Base-by-base conservation (phyloP, 2,113 vertebrate species). In the Mormoops blainvillei region DNA sequence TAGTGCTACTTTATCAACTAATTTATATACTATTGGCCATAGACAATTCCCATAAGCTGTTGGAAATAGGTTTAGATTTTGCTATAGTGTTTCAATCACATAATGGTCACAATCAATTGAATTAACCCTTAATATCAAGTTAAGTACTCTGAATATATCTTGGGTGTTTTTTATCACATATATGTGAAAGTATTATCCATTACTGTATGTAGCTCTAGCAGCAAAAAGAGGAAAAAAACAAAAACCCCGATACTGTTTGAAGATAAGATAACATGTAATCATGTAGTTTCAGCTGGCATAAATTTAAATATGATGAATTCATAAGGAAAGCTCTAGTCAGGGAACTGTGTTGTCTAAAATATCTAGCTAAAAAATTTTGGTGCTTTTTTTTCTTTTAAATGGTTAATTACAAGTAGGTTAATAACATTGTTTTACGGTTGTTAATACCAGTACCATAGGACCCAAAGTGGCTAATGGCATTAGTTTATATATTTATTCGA, bases 31-130 rank as follows among this genome's bases (percentile, higher is more conserved):
- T 31, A 74, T 93, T 68, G 86, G n/a, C 45, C 94, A 7, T 89
- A 18, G 50, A 95, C 48, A 94, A 54, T 92, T 90, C 7, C 5
- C 38, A 74, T 19, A 89, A 82, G 94, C 18, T 76, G 5, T 88
- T 58, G 81, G 48, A 95, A 94, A 82, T 94, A 12, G 0, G 87
- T 86, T 89, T 80, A 74, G 26, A 83, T 91, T 89, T 86, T 91
- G 48, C 56, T 61, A n/a, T 87, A 76, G n/a, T 80, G 52, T 84
- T 94, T 94, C 68, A 89, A 68, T 52, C 43, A 76, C 43, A 63
- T 85, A 92, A 81, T 43, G 20, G 26, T 74, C 65, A 92, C 31
- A 38, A 56, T 41, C 24, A 58, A 81, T 67, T 52, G 77, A 77
- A 74, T 95, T 83, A 70, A 80, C 68, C 33, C 52, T 91, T 56